Evolutionary conservation across 2,797 vertebrate genomes (phyloP), one percentile per base, ranked within the genome.

Genomic region (Cossypha dichroa): DNA sequence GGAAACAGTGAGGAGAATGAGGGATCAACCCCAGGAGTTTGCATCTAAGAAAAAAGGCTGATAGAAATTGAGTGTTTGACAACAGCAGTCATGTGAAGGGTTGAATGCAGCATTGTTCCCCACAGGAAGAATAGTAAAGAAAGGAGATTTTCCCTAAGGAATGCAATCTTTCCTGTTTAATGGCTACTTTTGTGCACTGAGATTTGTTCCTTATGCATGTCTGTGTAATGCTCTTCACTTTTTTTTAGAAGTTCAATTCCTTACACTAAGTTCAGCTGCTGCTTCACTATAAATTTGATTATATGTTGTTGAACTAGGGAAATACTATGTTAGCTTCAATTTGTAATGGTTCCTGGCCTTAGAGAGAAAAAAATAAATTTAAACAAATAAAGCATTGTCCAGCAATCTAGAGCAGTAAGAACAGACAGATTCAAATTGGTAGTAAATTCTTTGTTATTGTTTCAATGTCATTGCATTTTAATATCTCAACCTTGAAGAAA

Each of bases 31-130:
- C 75, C 64, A 75, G 92, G 91, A 93, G 91, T 91, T 95, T 88
- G 80, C 74, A 72, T 86, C n/a, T 74, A 78, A 85, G 78, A 85
- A 83, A 74, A 95, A 92, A 89, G 70, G 49, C 74, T 59, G 49
- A 73, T 69, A 79, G 73, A 93, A 94, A 76, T 12, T 5, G 66
- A 86, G 38, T 93, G 74, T 95, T 96, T 94, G 86, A 94, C 86
- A 93, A 92, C 94, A 88, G 95, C 66, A 77, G 5, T 74, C 68
- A 36, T 54, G 86, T 18, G 3, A 49, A 78, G 13, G 7, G 20
- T 74, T 95, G 86, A 96, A 96, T 94, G 72, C 60, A 29, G 67
- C 86, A 85, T 94, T 96, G 90, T 91, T 96, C 86, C 25, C 21
- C 54, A 26, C 20, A 70, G 74, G 74, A 79, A 76, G 52, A 94